Base-by-base conservation (phyloP, 1,140 invertebrate species). In the Zeugodacus cucurbitae region DNA sequence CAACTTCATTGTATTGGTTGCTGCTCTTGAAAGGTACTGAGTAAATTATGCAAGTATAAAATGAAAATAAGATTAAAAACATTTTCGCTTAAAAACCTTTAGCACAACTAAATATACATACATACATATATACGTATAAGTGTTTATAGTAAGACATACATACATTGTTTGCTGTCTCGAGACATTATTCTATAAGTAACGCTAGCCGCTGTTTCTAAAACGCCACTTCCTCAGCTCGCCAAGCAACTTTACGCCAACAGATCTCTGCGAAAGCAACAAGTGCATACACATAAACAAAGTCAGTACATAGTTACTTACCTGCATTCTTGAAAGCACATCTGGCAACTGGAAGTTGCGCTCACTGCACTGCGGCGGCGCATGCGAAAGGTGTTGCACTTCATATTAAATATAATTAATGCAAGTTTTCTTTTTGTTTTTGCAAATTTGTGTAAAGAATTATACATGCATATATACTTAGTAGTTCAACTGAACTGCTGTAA, bases 311-410 rank as follows among this genome's bases (percentile, higher is more conserved):
- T 29, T 29, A 67, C 70, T 8, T 17, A 22, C 22, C 48, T 29
- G 26, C 70, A 22, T 41, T 41, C 37, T 82, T 48, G 26, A 48
- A 22, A 29, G 74, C 74, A 82, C 74, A 82, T 82, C 74, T 82
- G 74, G 41, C 74, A 82, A 41, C n/a, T 82, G 74, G 41, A 82
- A 74, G 67, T 37, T 41, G 67, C 6, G 20, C 67, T 41, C 67
- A 20, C 41, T 22, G 17, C n/a, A n/a, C n/a, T 20, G 67, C 67
- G 67, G 29, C 34, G 67, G 34, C 67, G 67, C 67, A 74, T 74
- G 67, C 67, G 67, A 74, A 82, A 82, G 74, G 74, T 82, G 74
- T 82, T 74, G 67, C 67, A 74, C 67, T 74, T 82, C 44, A 37
- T 48, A 82, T 82, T 82, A 82, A 82, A 82, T 48, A 26, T 29